These are phyloP conservation scores for Amblyopsis hoosieri DNA, from an alignment of 2,797 vertebrate genomes.

Conservation along the genomic window DNA sequence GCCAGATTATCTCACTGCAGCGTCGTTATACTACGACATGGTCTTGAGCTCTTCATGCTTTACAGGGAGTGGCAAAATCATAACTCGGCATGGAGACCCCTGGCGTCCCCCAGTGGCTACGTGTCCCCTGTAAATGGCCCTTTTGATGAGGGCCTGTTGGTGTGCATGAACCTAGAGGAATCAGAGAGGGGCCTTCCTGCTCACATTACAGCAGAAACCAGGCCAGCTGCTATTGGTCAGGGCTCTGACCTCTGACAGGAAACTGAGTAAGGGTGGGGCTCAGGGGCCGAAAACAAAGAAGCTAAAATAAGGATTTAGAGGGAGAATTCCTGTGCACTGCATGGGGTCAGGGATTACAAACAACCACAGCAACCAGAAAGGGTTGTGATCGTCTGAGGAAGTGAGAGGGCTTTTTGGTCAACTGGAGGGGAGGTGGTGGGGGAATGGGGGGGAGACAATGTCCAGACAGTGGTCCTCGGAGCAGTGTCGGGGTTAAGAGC, in stretches of 20 bases:
- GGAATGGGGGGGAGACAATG: background rate
- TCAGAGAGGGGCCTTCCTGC: conserved; percentile 65
- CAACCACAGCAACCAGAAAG: conserved; percentile 44
- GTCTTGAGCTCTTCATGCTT: conserved; percentile 29
- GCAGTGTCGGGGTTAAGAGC: conserved; percentile 41
- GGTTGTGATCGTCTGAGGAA: conserved; percentile 19
- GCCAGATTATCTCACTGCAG: conserved; percentile 60
- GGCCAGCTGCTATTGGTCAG: conserved; percentile 67
- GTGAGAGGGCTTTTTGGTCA: conserved; percentile 9
- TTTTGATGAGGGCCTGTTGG: conserved; percentile 38
- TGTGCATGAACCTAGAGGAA: conserved; percentile 34
- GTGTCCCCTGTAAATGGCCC: conserved; percentile 40
- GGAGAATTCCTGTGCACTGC: conserved; percentile 59
- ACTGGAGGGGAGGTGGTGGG: background rate
- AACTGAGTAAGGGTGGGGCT: conserved; percentile 73
- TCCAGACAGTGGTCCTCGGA: background rate
- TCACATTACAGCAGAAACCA: conserved; percentile 73
- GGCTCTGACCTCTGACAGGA: conserved; percentile 77
- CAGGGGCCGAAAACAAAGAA: conserved; percentile 47
- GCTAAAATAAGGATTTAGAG: conserved; percentile 29
- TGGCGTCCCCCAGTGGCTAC: conserved; percentile 28
- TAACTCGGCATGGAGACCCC: conserved; percentile 41
- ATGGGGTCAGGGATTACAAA: conserved; percentile 53
- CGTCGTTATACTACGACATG: conserved; percentile 33
- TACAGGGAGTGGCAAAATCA: conserved; percentile 49